Evolutionary conservation across 2,113 vertebrate species (phyloP).

Genomic region (Macrotus californicus): DNA sequence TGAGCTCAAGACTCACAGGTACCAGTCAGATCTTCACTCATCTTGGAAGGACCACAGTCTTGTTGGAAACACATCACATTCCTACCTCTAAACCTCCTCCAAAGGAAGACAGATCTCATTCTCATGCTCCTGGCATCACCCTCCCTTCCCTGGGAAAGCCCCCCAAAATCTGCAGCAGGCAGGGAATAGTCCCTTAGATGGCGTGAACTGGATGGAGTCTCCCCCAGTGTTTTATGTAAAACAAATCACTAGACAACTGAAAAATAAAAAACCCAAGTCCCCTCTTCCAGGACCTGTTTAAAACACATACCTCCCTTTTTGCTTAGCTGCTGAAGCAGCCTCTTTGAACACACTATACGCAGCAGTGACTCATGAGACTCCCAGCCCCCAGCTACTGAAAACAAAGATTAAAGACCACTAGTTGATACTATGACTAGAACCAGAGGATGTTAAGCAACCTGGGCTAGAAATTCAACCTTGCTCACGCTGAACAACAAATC

Average conservation of each 20-base stretch:
- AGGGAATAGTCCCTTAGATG: neutral
- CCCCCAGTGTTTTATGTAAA: neutral
- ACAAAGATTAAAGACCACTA: slow-evolving; percentile 37
- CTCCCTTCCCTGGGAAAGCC: neutral
- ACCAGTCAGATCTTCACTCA: neutral
- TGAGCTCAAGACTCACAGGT: neutral
- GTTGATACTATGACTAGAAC: neutral
- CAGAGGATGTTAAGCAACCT: neutral
- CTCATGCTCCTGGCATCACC: neutral
- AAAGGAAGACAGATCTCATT: neutral
- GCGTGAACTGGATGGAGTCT: neutral
- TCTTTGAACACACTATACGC: slow-evolving; percentile 27
- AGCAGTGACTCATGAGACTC: neutral
- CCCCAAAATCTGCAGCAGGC: neutral
- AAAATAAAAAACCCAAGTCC: neutral
- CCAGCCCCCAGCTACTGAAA: neutral
- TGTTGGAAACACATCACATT: neutral
- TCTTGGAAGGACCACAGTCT: neutral
- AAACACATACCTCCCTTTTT: neutral
- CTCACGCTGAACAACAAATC: neutral
- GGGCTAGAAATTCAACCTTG: slow-evolving; percentile 25
- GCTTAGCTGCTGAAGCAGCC: neutral
- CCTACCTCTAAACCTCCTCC: neutral
- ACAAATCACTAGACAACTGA: neutral
- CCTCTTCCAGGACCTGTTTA: neutral